These are phyloP conservation scores for Cephalotes varians DNA, from an alignment of 2,888 invertebrate species.

Conservation along the genomic window DNA sequence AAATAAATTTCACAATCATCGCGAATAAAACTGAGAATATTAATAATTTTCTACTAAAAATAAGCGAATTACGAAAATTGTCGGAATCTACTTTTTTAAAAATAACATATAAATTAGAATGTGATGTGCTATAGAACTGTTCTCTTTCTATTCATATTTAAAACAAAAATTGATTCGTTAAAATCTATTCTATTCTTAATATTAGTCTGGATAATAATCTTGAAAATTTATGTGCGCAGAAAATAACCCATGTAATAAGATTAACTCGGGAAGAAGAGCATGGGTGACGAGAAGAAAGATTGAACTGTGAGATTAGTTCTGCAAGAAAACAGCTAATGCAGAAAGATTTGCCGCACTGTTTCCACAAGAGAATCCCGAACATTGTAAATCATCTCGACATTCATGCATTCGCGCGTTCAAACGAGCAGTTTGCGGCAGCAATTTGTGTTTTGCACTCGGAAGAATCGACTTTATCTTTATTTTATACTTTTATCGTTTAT, in stretches of 20 bases:
- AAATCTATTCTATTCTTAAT: not conserved
- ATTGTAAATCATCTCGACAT: slow-evolving; percentile 47
- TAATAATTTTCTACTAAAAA: slow-evolving; percentile 5
- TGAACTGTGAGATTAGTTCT: slow-evolving; percentile 64
- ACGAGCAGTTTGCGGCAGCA: not conserved
- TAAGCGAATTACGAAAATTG: not conserved
- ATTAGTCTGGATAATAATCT: slow-evolving; percentile 10
- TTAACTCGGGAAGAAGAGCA: slow-evolving; percentile 43
- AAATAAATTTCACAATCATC: slow-evolving; percentile 13
- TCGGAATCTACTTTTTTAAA: not conserved
- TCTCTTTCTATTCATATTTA: not conserved
- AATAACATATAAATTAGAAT: not conserved
- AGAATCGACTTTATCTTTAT: slow-evolving; percentile 14
- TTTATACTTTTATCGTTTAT: not conserved
- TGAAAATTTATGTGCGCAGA: slow-evolving; percentile 31
- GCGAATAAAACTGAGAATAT: not conserved
- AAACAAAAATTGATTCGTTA: not conserved
- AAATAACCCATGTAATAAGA: slow-evolving; percentile 61
- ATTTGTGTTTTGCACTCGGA: not conserved
- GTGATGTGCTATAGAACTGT: not conserved
- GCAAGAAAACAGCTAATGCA: slow-evolving; percentile 64
- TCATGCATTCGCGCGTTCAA: not conserved
- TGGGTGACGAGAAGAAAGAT: slow-evolving; percentile 56
- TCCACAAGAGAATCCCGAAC: slow-evolving; percentile 21
- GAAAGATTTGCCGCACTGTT: slow-evolving; percentile 63